phyloP scores from a whole-genome alignment of 2,888 invertebrate genomes.

The Cephalotes varians region DNA sequence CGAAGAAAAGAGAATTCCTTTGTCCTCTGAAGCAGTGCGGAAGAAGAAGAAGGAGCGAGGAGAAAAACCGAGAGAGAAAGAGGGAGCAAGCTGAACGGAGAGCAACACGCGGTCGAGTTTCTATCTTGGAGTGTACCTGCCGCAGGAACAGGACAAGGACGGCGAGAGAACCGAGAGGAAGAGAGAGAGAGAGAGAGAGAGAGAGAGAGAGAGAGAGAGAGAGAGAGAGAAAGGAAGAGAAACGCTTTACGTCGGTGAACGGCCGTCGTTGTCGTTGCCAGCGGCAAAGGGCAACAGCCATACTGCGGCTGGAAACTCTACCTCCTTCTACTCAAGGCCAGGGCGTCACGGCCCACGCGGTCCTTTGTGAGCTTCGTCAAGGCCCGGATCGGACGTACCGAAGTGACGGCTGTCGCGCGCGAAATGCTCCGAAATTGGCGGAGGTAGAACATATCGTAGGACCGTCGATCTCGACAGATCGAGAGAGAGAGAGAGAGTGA shows the following conservation, averaged over 20 bases:
- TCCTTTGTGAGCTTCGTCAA: constrained; percentile 22
- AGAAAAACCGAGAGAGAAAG: constrained; percentile 39
- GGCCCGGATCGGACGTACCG: not conserved
- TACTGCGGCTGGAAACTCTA: constrained; percentile 40
- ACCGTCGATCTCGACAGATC: not conserved
- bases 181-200: constrained; percentile 50
- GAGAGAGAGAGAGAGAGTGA: not conserved
- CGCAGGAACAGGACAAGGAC: constrained; percentile 36
- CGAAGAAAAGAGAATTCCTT: constrained; percentile 81
- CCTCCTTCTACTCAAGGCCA: constrained; percentile 70
- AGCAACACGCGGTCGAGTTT: constrained; percentile 71
- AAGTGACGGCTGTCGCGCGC: constrained; percentile 19
- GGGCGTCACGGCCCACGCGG: constrained; percentile 53
- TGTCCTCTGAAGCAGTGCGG: constrained; percentile 76
- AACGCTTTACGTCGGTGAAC: constrained; percentile 75
- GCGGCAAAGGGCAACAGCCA: constrained; percentile 77
- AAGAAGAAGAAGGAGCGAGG: constrained; percentile 33
- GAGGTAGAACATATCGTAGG: constrained; percentile 4
- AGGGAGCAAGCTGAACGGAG: constrained; percentile 53
- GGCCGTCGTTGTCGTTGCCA: constrained; percentile 74
- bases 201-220: constrained; percentile 47
- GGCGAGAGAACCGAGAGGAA: not conserved
- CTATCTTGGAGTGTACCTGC: constrained; percentile 67
- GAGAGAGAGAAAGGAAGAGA: constrained; percentile 52
- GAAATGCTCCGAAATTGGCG: constrained; percentile 18